A percentile compares a stretch with the other conserved stretches of the same genome.
Evolutionary conservation across 2,888 invertebrate genomes (phyloP).

Genomic region (Unio delphinus): DNA sequence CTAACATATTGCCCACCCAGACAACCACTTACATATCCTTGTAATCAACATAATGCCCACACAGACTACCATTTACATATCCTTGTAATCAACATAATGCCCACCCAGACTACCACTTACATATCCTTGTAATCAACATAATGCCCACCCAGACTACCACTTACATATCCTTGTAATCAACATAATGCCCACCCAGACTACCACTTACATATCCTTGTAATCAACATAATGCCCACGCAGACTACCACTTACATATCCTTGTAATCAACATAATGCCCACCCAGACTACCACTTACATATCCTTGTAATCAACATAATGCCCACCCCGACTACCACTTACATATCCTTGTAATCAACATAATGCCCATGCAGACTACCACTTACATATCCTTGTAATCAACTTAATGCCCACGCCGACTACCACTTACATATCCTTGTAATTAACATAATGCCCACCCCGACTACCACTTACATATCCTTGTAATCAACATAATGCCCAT

Average conservation of each 20-base stretch:
- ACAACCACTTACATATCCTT: slow-evolving; percentile 56
- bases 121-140: slow-evolving; percentile 63
- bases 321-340: slow-evolving; percentile 35
- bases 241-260: slow-evolving; percentile 56
- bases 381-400: slow-evolving; percentile 66
- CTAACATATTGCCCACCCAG: slow-evolving; percentile 37
- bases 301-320: slow-evolving; percentile 58
- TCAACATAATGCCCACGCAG: slow-evolving; percentile 38
- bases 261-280: slow-evolving; percentile 50
- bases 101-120: slow-evolving; percentile 35
- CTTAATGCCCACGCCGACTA: not conserved
- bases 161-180: slow-evolving; percentile 66
- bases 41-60: slow-evolving; percentile 49
- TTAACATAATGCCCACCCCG: slow-evolving; percentile 38
- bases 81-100: slow-evolving; percentile 58
- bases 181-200: not conserved
- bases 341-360: slow-evolving; percentile 63
- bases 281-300: slow-evolving; percentile 47
- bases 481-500: slow-evolving; percentile 49
- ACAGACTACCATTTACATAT: slow-evolving; percentile 47
- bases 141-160: slow-evolving; percentile 12
- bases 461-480: slow-evolving; percentile 56
- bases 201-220: slow-evolving; percentile 62
- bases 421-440: slow-evolving; percentile 62
- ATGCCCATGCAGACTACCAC: slow-evolving; percentile 13